Evolutionary conservation across 2,888 invertebrate genomes (phyloP).

Genomic region (Apoda limacodes): DNA sequence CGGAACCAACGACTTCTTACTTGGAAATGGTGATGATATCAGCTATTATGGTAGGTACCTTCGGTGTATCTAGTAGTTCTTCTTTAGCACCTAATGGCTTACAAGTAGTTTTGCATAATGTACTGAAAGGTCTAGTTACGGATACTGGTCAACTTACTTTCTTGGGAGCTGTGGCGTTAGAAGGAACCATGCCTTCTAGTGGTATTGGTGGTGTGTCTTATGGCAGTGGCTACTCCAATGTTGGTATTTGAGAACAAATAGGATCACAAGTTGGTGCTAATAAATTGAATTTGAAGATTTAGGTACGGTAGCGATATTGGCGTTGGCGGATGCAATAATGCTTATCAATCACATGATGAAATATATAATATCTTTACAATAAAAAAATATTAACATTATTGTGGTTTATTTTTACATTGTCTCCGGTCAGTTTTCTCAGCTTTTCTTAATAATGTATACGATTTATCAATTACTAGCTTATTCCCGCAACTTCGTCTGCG

Average conservation of each 20-base stretch:
- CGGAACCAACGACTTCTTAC: not conserved
- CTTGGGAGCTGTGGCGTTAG: constrained; percentile 23
- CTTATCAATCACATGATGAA: too few relatives aligned
- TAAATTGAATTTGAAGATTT: too few relatives aligned
- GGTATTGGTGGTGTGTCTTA: constrained; percentile 25
- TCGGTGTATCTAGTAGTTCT: constrained; percentile 23
- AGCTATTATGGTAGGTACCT: constrained; percentile 11
- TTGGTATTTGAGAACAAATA: constrained; percentile 16
- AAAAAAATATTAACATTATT: too few relatives aligned
- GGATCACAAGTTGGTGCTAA: too few relatives aligned
- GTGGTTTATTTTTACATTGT: too few relatives aligned
- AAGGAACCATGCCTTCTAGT: constrained; percentile 25
- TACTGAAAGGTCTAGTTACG: constrained; percentile 17
- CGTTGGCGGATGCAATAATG: too few relatives aligned
- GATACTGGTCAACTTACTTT: constrained; percentile 19
- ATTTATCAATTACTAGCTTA: too few relatives aligned
- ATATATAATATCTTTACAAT: too few relatives aligned
- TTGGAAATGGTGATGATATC: not conserved
- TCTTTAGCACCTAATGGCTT: constrained; percentile 32
- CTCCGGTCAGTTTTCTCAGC: too few relatives aligned
- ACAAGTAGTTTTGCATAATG: constrained; percentile 29
- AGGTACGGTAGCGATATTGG: constrained; percentile 19
- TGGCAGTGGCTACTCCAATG: constrained; percentile 21
- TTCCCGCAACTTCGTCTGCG: too few relatives aligned
- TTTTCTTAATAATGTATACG: too few relatives aligned